Conservation (phyloP, 2,888 invertebrate species). For the Quadroppia sp. region DNA sequence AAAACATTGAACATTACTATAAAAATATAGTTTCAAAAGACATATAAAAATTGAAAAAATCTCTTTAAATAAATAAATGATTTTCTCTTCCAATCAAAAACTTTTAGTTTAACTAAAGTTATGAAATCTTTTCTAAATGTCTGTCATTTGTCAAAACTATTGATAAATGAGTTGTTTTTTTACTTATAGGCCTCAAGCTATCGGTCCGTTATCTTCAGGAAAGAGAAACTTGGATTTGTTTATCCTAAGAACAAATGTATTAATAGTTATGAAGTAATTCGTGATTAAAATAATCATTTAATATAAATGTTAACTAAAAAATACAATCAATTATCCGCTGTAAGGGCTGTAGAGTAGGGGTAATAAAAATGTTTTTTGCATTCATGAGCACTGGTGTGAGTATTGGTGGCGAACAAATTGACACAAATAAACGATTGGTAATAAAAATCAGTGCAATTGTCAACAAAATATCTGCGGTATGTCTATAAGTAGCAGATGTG, state of each 20-base stretch:
- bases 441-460: slow-evolving; percentile 26
- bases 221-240: neutral
- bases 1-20: slow-evolving; percentile 12
- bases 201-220: neutral
- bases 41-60: neutral
- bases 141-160: slow-evolving; percentile 28
- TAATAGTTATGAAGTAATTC: neutral
- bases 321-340: neutral
- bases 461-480: slow-evolving; percentile 29
- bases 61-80: slow-evolving; percentile 1
- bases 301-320: neutral
- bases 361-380: too few species aligned
- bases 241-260: neutral
- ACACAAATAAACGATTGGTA: slow-evolving; percentile 30
- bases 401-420: slow-evolving; percentile 15
- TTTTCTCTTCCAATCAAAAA: neutral
- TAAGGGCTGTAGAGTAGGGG: neutral
- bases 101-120: neutral
- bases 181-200: slow-evolving; percentile 8
- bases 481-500: slow-evolving; percentile 35
- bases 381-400: neutral
- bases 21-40: slow-evolving; percentile 7
- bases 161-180: slow-evolving; percentile 30
- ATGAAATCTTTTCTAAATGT: neutral
- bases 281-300: neutral